These are phyloP conservation scores for Elegia similella DNA, from an alignment of 2,888 invertebrate genomes.

Conservation along the genomic window DNA sequence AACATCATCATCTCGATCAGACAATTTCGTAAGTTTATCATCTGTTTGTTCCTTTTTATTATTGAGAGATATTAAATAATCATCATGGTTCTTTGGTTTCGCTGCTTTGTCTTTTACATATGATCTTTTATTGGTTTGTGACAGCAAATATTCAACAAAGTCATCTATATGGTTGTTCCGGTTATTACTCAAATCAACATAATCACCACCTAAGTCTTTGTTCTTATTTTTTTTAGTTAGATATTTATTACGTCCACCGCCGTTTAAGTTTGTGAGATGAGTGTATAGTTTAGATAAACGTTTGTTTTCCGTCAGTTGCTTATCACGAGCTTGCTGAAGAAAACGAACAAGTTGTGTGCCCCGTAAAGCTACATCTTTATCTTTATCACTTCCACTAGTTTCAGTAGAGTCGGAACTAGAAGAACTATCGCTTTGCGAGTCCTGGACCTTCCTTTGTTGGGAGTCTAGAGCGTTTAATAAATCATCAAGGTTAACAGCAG, in stretches of 20 bases:
- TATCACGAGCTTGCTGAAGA: not conserved
- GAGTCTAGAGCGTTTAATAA: not conserved
- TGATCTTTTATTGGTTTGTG: not conserved
- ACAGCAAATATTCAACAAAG: not conserved
- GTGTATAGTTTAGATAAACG: not conserved
- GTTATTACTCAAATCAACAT: not conserved
- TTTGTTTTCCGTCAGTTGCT: not conserved
- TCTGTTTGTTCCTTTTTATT: not conserved
- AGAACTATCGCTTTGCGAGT: not conserved
- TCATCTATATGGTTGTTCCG: not conserved
- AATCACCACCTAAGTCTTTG: not conserved
- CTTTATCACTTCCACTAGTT: not conserved
- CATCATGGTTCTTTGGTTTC: not conserved
- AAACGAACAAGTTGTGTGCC: not conserved
- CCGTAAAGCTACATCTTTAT: not conserved
- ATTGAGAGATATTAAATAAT: no score
- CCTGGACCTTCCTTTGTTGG: not conserved
- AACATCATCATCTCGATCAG: conserved; percentile 10
- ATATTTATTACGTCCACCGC: not conserved
- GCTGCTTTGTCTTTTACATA: not conserved
- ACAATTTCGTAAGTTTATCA: not conserved
- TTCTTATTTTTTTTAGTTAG: not conserved
- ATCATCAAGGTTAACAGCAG: not conserved
- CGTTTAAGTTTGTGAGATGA: not conserved
- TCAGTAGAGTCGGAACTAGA: not conserved